Conservation (phyloP, 2,888 invertebrate species). For the Brachyptera risi region DNA sequence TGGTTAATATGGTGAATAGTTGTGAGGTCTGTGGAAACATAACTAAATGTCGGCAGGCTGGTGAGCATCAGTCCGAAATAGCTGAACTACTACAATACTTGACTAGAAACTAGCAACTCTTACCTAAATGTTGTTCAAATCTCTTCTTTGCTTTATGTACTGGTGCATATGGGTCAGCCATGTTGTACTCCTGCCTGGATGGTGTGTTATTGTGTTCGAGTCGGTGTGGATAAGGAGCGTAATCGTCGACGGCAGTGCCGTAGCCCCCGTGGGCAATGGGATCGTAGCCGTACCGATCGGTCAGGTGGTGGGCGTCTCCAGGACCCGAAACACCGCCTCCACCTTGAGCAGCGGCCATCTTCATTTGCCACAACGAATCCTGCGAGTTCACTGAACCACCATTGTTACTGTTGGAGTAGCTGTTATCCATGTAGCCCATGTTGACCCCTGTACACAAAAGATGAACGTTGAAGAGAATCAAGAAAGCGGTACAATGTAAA, state of each 20-base stretch:
- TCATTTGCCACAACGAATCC: conserved; percentile 92
- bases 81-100: too few species aligned
- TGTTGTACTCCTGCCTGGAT: conserved; percentile 83
- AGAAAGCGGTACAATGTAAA: conserved; percentile 6
- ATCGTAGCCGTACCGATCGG: conserved; percentile 63
- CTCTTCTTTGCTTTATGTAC: conserved; percentile 88
- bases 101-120: conserved; percentile 47
- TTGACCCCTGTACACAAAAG: conserved; percentile 85
- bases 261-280: conserved; percentile 78
- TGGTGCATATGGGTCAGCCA: conserved; percentile 76
- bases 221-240: conserved; percentile 79
- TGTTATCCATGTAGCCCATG: conserved; percentile 87
- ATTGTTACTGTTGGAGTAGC: conserved; percentile 89
- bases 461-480: too few species aligned
- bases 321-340: conserved; percentile 53
- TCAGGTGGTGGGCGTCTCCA: too few species aligned
- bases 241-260: conserved; percentile 70
- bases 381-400: conserved; percentile 94
- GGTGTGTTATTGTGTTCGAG: too few species aligned
- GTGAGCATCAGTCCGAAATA: too few species aligned
- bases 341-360: conserved; percentile 74
- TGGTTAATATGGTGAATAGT: too few species aligned
- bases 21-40: too few species aligned
- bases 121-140: conserved; percentile 82
- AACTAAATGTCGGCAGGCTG: too few species aligned